Conservation (phyloP, 2,888 invertebrate genomes). For the Eilema sororculum region DNA sequence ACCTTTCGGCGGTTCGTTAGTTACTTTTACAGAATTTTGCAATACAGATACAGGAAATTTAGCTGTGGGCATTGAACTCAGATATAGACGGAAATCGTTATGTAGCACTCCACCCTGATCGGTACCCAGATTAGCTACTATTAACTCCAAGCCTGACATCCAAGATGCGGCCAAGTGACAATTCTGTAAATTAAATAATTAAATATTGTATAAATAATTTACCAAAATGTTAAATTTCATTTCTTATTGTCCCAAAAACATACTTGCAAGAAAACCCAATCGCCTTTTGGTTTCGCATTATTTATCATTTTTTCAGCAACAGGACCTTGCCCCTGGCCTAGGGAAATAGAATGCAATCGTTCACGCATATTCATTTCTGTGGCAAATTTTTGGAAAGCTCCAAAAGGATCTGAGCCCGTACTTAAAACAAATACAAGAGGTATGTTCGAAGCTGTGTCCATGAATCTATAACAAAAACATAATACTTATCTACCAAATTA, state of each 20-base stretch:
- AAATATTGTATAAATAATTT: background rate
- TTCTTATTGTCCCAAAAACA: constrained; percentile 33
- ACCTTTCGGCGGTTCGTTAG: constrained; percentile 97
- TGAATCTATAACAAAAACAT: constrained; percentile 83
- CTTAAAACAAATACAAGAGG: constrained; percentile 95
- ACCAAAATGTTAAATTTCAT: too few species aligned
- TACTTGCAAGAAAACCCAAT: constrained; percentile 96
- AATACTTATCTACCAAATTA: background rate
- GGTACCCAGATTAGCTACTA: constrained; percentile 91
- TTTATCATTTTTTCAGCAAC: constrained; percentile 94
- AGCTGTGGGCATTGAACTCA: constrained; percentile 96
- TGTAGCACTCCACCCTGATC: constrained; percentile 89
- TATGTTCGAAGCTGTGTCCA: constrained; percentile 90
- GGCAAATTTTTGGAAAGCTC: constrained; percentile 93
- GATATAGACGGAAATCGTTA: constrained; percentile 92
- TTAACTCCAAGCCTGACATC: constrained; percentile 94
- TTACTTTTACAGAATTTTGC: constrained; percentile 97
- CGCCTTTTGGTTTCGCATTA: constrained; percentile 90
- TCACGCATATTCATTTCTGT: constrained; percentile 90
- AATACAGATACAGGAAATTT: constrained; percentile 96
- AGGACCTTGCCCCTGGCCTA: constrained; percentile 96
- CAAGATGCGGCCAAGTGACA: constrained; percentile 97
- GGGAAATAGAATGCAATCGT: constrained; percentile 92
- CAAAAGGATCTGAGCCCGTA: constrained; percentile 95
- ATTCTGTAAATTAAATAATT: constrained; percentile 86